A percentile compares a stretch with the other conserved stretches of the same genome.
Conservation (phyloP, 92 coral and sea anemone species). For the Umimayanthus kanabou region DNA sequence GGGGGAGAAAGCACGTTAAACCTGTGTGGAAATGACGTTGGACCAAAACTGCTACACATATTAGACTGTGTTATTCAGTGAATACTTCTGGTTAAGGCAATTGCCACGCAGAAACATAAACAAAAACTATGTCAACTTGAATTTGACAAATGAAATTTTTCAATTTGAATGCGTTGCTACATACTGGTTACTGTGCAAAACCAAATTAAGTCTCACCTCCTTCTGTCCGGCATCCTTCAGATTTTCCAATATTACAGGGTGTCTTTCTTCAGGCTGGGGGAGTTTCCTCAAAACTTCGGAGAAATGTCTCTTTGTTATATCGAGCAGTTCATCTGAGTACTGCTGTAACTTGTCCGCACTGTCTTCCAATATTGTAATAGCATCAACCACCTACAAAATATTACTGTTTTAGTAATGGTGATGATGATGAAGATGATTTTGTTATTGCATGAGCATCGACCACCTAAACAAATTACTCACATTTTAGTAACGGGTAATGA, state of each 20-base stretch:
- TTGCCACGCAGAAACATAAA: too few relatives aligned
- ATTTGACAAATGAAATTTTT: neutral
- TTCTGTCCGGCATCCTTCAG: conserved; percentile 71
- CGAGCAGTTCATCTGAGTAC: conserved; percentile 81
- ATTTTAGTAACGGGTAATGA: too few relatives aligned
- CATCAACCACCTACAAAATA: conserved; percentile 71
- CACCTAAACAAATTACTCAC: too few relatives aligned
- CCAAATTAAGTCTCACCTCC: conserved; percentile 55
- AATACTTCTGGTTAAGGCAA: neutral
- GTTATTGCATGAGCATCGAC: too few relatives aligned
- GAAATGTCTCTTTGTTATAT: conserved; percentile 81
- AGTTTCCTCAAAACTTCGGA: conserved; percentile 82
- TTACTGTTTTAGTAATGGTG: neutral
- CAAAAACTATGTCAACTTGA: too few relatives aligned
- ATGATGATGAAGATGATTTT: neutral
- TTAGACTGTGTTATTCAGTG: neutral
- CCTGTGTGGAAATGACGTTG: neutral
- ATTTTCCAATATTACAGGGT: conserved; percentile 56
- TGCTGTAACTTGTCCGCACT: conserved; percentile 90
- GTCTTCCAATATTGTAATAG: conserved; percentile 79
- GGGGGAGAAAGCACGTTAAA: neutral
- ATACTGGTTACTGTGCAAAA: neutral
- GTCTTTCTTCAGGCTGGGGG: conserved; percentile 67
- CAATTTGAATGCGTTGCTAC: too few relatives aligned
- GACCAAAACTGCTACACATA: neutral